Percentiles rank a stretch among this genome's conserved stretches.
These are phyloP conservation scores for Triplophysa tibetana DNA, from an alignment of 2,113 vertebrate genomes.

Conservation along the genomic window DNA sequence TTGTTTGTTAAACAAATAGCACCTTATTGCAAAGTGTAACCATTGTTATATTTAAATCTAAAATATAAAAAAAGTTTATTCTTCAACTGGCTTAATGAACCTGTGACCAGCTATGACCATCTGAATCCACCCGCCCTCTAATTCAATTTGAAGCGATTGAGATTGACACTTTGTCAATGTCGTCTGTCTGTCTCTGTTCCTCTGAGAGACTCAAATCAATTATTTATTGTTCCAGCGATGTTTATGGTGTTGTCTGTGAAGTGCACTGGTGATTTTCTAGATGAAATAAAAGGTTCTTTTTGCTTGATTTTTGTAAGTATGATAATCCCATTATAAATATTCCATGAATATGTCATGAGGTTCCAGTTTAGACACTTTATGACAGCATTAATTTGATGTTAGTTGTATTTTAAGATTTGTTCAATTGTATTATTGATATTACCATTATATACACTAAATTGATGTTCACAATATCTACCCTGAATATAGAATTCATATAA, in stretches of 20 bases:
- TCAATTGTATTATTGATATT: no score
- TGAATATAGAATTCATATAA: no score
- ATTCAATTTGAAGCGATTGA: constrained; percentile 62
- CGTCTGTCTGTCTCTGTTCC: constrained; percentile 65
- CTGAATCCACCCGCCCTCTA: constrained; percentile 36
- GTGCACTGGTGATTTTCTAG: neutral
- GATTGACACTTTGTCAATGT: constrained; percentile 66
- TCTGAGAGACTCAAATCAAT: constrained; percentile 72
- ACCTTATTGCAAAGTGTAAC: no score
- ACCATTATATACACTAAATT: no score
- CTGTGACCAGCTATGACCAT: neutral
- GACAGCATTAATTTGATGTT: neutral
- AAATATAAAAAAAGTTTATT: no score
- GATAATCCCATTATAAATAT: no score
- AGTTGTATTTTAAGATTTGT: neutral
- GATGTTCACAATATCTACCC: no score
- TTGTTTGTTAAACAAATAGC: no score
- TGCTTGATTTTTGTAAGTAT: no score
- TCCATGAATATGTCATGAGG: neutral
- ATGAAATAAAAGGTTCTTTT: no score
- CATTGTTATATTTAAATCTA: no score
- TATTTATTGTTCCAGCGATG: constrained; percentile 64
- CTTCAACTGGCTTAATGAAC: constrained; percentile 18
- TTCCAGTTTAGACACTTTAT: neutral
- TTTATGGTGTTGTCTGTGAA: constrained; percentile 38